Base-by-base conservation (phyloP, 2,888 invertebrate species). In the Chesias legatella region DNA sequence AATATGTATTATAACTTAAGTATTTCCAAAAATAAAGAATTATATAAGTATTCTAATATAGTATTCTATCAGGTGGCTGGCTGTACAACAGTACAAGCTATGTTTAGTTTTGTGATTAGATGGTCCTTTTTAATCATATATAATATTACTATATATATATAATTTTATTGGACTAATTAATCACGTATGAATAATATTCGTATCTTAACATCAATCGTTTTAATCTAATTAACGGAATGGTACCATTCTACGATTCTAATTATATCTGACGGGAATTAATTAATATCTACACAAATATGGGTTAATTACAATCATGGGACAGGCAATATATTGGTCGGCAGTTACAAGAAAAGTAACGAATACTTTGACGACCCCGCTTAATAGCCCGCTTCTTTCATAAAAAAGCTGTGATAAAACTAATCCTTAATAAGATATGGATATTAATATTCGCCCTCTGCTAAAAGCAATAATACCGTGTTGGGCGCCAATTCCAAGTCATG, bases 231-330 rank as follows among this genome's bases (percentile, higher is more conserved):
- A 7, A n/a, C 6, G 22, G 6, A 7, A 22, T n/a, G 1, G 7
- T 20, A 5, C 20, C n/a, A 22, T 5, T 22, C 22, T 22, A 6
- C 3, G 23, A 23, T 28, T 6, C 3, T 17, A 7, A 24, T 8
- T 27, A 13, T 20, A 29, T 10, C 20, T 22, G 13, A 24, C 27
- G 20, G 6, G 6, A 13, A 36, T 31, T 7, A 27, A 17, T 33
- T 27, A 38, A 13, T 26, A 20, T 39, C 11, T 10, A 30, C 36
- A 32, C 28, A 31, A 38, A 43, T 34, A 33, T 31, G 43, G 29
- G 38, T 43, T 44, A 49, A 46, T 46, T 33, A 38, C 40, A 45
- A 43, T 30, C 35, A 22, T 11, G 40, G 37, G 43, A 45, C 30
- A 35, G 34, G 33, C 17, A 10, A n/a, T 33, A 26, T 34, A 45